phyloP scores from a whole-genome alignment of 2,113 vertebrate genomes.

The Haliaeetus leucogaster region DNA sequence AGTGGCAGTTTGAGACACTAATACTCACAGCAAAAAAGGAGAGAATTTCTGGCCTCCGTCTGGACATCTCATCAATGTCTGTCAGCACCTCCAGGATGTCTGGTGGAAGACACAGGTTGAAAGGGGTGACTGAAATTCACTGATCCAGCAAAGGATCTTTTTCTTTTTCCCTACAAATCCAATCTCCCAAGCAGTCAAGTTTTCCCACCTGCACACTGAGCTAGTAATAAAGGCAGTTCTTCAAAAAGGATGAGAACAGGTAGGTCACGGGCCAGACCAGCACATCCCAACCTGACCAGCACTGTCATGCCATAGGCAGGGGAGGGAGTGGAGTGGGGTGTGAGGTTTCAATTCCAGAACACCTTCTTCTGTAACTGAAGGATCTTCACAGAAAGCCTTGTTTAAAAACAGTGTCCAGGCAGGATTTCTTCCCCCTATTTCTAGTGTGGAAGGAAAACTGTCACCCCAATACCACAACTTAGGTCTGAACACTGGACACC shows the following conservation, averaged over 20 bases:
- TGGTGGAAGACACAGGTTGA: slow-evolving; percentile 43
- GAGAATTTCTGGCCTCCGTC: slow-evolving; percentile 92
- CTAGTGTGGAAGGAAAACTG: not conserved
- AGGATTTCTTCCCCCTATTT: not conserved
- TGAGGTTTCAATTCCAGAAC: not conserved
- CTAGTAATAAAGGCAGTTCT: not conserved
- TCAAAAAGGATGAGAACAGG: not conserved
- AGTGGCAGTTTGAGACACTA: not conserved
- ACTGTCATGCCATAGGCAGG: not conserved
- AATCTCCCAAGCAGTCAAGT: not conserved
- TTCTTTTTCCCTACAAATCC: not conserved
- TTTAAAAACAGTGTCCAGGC: not conserved
- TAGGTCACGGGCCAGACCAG: not conserved
- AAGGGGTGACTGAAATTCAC: not conserved
- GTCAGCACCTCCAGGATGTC: slow-evolving; percentile 93
- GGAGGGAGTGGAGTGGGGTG: not conserved
- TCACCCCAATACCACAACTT: not conserved
- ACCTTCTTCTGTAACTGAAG: not conserved
- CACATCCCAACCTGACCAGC: not conserved
- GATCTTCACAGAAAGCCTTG: not conserved
- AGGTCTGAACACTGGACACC: not conserved
- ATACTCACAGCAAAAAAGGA: slow-evolving; percentile 91
- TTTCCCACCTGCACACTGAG: not conserved
- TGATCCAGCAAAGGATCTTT: not conserved
- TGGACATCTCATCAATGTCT: slow-evolving; percentile 96